Evolutionary conservation across 2,113 vertebrate species (phyloP), one percentile per base, ranked within the genome.

Genomic region (Crypturellus undulatus): DNA sequence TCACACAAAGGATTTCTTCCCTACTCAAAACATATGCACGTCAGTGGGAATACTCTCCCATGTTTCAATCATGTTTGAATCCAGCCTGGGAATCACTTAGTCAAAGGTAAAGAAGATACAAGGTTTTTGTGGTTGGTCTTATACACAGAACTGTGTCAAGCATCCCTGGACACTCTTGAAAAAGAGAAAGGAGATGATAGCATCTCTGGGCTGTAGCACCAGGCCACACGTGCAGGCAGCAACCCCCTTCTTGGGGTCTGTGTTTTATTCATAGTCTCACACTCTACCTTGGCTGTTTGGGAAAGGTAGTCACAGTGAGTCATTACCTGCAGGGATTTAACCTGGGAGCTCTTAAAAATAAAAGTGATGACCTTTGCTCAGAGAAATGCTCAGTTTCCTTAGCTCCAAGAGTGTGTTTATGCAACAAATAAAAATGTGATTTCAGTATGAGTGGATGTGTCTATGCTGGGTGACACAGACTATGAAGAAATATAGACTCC

Each of bases 381-480:
- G 9, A 30, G 36, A 59, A 85, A n/a, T 36, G 5, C 28, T 70
- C 0, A 0, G 49, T 25, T 77, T 73, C 25, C 28, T 86, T 40
- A 62, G 25, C 40, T 28, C 3, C 0, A 36, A 62, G 4, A 10
- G 25, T 36, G 5, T 38, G 20, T 85, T 85, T 85, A 25, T 32
- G n/a, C 38, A 79, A 49, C 20, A 81, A 49, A 81, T 40, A 69
- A 86, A 84, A 80, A 49, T 51, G 34, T 84, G 73, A 52, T 22
- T 54, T 58, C 56, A 51, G 64, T n/a, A 36, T 16, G 22, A 22
- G 34, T 49, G 36, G 34, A 59, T 3, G 1, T 36, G 32, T 20
- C 83, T 0, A 0, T 47, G 24, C 26, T 92, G 70, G 19, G 34
- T 49, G 83, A 19, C 51, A 30, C 0, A 0, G 43, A 20, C 28